Base-by-base conservation (phyloP, 2,888 invertebrate species). In the Drosophila nigritarsus region DNA sequence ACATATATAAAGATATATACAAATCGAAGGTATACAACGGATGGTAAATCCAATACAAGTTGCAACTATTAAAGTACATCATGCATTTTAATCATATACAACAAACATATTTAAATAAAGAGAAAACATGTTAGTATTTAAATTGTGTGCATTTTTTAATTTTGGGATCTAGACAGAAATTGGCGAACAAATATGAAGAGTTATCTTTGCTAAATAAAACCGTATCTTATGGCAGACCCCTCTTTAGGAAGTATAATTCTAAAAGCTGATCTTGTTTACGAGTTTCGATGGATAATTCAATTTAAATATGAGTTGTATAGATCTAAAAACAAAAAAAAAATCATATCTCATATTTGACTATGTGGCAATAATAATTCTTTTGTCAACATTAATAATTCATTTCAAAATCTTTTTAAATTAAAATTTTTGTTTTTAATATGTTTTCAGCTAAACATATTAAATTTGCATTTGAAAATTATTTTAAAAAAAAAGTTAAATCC, bases 71-170 rank as follows among this genome's bases (percentile, higher is more conserved):
- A 75, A 81, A 84, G 70, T 79, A 85, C 80, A 75, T 89, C 75
- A 76, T 76, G 85, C 89, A 86, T 86, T 86, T 86, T 86, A 89
- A 84, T 80, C 75, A 87, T 89, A 87, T 87, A 84, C 82, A 45
- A 38, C 54, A 85, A 82, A 79, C 78, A 88, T 88, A 88, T 86
- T 86, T 80, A 89, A 89, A 87, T 86, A 84, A 83, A 83, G 69
- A 76, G 58, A 83, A 59, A 72, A 62, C 61, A 80, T 87, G 89
- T 89, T 89, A 86, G 85, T 71, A 78, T 75, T 84, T 75, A 84
- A 68, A 36, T 9, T 29, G n/a, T 48, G 1, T 38, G 13, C 27
- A 24, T 42, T 45, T 64, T 24, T 27, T 49, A 9, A 4, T 11
- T 45, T 24, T 45, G 24, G 13, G 4, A 15, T 15, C 8, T 1